Percentiles rank a stretch among this genome's conserved stretches.
phyloP scores from a whole-genome alignment of 2,888 invertebrate species.

The Tenthredo mesomela region DNA sequence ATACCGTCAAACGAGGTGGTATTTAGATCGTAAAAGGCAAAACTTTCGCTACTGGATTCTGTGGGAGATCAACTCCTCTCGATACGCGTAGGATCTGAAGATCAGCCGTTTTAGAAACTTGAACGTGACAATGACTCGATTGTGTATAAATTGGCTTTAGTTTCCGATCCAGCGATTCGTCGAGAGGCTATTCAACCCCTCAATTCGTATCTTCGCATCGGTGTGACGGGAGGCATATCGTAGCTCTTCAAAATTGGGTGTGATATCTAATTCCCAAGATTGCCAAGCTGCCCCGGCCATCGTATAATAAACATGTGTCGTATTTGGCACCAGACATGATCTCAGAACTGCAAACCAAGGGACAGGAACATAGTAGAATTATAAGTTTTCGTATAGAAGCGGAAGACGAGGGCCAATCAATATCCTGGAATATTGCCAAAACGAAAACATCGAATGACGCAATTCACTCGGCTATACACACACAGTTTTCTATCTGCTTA shows the following conservation, averaged over 20 bases:
- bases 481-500: not conserved
- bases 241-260: slow-evolving; percentile 15
- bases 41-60: not conserved
- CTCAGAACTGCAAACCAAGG: not conserved
- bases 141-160: slow-evolving; percentile 29
- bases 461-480: slow-evolving; percentile 21
- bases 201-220: slow-evolving; percentile 8
- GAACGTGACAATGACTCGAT: not conserved
- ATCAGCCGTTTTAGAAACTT: not conserved
- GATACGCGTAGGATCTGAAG: not conserved
- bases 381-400: slow-evolving; percentile 1
- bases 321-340: slow-evolving; percentile 8
- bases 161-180: slow-evolving; percentile 21
- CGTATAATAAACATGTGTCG: slow-evolving; percentile 6
- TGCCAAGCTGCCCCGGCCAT: not conserved
- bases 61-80: not conserved
- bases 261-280: slow-evolving; percentile 27
- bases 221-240: slow-evolving; percentile 6
- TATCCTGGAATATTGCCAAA: slow-evolving; percentile 61
- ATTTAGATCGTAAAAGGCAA: not conserved
- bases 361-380: not conserved
- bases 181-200: slow-evolving; percentile 30
- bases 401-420: slow-evolving; percentile 58
- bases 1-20: not conserved
- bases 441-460: slow-evolving; percentile 53